Base-by-base conservation (phyloP, 1,140 invertebrate species). In the Micrasema longulum region DNA sequence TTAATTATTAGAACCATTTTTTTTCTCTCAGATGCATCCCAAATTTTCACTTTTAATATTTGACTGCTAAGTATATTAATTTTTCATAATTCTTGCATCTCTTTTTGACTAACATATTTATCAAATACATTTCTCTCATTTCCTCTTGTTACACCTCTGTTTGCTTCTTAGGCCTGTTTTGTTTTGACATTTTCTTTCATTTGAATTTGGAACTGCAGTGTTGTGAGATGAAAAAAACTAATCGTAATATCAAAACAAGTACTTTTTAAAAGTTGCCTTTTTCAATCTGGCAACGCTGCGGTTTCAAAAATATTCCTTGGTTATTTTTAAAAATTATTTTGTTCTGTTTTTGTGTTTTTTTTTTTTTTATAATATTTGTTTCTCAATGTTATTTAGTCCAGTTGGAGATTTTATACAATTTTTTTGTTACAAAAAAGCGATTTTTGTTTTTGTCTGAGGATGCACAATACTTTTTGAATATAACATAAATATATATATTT, bases 401-500 rank as follows among this genome's bases (percentile, higher is more conserved):
- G 67, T 62, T 48, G 52, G 67, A 69, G 67, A 47, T 69, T 26
- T 36, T 53, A 35, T 23, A 65, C 18, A 65, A 48, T 52, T 52
- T 52, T 52, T 52, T 12, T 52, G 22, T 48, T 48, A 47, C 23
- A 45, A 26, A 12, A 67, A 45, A 62, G 22, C 38, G 36, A 64
- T 64, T 64, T 64, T 64, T 14, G 45, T 64, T 67, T 62, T 43
- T 69, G 57, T 72, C 74, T 70, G 66, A 67, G 74, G 74, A 73
- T 76, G 74, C 74, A 76, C 74, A 76, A 76, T 76, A 68, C 67
- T 69, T 68, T 14, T 10, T 16, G 16, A 47, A 5, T 16, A n/a
- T n/a, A 5, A 45, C 41, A 45, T 47, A 47, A 47, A n/a, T 16
- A 16, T 47, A 47, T 14, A 5, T 47, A 3, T 47, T n/a, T 14